These are phyloP conservation scores for Gnathonemus longibarbis DNA, from an alignment of 2,113 vertebrate species.

Conservation along the genomic window DNA sequence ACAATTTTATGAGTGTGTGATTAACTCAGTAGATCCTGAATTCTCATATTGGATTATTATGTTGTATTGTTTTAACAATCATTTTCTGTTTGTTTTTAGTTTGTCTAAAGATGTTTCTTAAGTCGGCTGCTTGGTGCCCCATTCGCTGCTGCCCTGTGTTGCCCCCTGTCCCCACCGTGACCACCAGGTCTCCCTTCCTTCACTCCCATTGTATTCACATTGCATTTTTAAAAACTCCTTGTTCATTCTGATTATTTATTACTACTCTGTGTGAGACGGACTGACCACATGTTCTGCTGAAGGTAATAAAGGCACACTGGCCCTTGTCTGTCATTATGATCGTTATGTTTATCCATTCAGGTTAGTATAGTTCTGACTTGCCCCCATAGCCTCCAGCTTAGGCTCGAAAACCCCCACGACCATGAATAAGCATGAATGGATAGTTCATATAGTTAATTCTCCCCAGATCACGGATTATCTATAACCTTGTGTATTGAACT, in stretches of 20 bases:
- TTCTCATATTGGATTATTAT: neutral
- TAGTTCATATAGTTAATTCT: neutral
- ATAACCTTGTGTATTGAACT: neutral
- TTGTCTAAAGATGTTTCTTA: neutral
- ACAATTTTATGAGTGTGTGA: neutral
- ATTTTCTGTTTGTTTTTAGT: neutral
- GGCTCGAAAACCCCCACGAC: too few relatives aligned
- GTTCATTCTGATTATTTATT: neutral
- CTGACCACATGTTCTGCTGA: neutral
- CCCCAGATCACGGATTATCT: neutral
- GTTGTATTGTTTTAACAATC: neutral
- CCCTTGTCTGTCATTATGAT: neutral
- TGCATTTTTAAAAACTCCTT: neutral
- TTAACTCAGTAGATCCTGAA: neutral
- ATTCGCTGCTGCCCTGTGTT: neutral
- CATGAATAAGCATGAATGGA: neutral
- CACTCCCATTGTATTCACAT: neutral
- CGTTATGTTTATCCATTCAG: neutral
- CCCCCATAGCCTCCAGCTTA: neutral
- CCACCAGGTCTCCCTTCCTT: neutral
- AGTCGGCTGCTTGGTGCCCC: neutral
- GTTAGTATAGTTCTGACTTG: slow-evolving; percentile 9
- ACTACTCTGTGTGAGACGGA: neutral
- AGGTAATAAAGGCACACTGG: neutral
- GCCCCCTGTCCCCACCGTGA: neutral